Conservation (phyloP, 2,113 vertebrate species). For the Toxostoma redivivum region DNA sequence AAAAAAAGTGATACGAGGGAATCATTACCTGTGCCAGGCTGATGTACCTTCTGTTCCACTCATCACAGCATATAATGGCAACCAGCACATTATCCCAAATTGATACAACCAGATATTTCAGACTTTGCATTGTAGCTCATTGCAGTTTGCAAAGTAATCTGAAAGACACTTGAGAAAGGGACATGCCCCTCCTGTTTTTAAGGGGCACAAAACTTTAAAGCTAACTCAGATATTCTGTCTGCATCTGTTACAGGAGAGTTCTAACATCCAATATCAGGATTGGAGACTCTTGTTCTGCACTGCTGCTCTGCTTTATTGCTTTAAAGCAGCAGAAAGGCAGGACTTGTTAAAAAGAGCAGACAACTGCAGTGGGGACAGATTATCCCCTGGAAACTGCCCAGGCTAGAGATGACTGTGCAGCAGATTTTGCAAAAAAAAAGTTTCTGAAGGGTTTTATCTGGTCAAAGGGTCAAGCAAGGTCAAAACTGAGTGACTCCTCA, state of each 20-base stretch:
- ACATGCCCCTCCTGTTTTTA: not conserved
- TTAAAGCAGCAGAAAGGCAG: not conserved
- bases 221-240: not conserved
- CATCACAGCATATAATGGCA: conserved; percentile 12
- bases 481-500: not conserved
- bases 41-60: conserved; percentile 2
- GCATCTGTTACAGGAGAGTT: not conserved
- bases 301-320: not conserved
- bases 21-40: conserved; percentile 34
- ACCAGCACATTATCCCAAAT: not conserved
- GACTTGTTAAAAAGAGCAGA: not conserved
- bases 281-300: not conserved
- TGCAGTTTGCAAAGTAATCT: conserved; percentile 32
- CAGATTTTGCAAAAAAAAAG: not conserved
- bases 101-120: conserved; percentile 14
- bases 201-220: not conserved
- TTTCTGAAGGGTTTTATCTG: accelerated
- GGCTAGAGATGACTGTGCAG: not conserved
- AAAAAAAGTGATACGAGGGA: conserved; percentile 38
- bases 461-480: not conserved
- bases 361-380: not conserved
- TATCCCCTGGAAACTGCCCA: not conserved
- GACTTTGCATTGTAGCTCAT: conserved; percentile 16
- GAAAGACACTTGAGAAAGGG: conserved; percentile 22
- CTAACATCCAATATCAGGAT: not conserved